phyloP scores from a whole-genome alignment of 92 coral and sea anemone species.

The Siderastrea radians region DNA sequence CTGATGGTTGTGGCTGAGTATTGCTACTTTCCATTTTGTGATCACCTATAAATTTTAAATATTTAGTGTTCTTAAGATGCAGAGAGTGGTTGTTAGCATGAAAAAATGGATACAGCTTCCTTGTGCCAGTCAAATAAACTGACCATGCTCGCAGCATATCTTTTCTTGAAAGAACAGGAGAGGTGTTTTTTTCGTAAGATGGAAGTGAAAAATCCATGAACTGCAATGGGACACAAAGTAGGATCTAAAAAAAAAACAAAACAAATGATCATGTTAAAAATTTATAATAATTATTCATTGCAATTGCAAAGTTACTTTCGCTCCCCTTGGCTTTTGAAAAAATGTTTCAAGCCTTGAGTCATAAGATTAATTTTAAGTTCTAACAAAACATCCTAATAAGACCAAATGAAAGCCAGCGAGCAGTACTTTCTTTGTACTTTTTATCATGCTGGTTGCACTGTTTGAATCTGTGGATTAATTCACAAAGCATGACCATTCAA shows the following conservation, averaged over 20 bases:
- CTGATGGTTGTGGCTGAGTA: neutral
- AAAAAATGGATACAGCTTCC: slow-evolving; percentile 3
- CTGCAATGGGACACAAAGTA: slow-evolving; percentile 43
- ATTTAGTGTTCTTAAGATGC: slow-evolving; percentile 38
- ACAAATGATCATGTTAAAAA: no score
- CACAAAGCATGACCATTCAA: no score
- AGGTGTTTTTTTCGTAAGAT: slow-evolving; percentile 27
- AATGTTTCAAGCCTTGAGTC: no score
- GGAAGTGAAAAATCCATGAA: slow-evolving; percentile 35
- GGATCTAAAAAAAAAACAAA: slow-evolving; percentile 13
- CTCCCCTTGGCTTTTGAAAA: no score
- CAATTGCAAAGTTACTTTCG: neutral
- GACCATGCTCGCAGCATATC: slow-evolving; percentile 34
- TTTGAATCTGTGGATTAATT: no score
- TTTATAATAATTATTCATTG: no score
- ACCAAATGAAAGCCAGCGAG: neutral
- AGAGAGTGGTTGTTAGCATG: slow-evolving; percentile 7
- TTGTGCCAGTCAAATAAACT: slow-evolving; percentile 32
- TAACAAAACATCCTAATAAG: no score
- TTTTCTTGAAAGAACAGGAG: neutral
- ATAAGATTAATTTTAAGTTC: no score
- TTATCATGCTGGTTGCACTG: no score
- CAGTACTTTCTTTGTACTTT: neutral
- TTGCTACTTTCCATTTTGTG: neutral
- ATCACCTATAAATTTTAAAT: slow-evolving; percentile 12